phyloP scores from a whole-genome alignment of 2,888 invertebrate genomes.

The Scelioninae gen. 2 region DNA sequence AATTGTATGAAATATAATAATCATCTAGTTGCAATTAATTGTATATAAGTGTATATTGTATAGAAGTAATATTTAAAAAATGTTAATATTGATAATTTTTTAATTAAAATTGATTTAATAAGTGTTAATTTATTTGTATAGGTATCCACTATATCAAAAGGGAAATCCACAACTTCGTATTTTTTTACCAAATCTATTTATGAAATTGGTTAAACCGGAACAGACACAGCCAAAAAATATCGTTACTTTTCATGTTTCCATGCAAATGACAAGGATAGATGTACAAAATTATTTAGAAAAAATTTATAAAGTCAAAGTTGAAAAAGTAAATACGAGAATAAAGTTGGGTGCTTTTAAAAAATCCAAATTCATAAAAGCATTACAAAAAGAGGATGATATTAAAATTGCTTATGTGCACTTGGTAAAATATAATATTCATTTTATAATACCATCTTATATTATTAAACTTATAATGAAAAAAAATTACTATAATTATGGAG shows the following conservation, averaged over 20 bases:
- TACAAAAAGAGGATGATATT: slow-evolving; percentile 85
- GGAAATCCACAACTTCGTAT: slow-evolving; percentile 96
- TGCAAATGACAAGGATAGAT: slow-evolving; percentile 94
- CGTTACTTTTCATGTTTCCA: slow-evolving; percentile 92
- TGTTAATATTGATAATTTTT: no score
- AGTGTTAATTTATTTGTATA: slow-evolving; percentile 70
- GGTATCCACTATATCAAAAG: slow-evolving; percentile 93
- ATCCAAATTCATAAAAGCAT: slow-evolving; percentile 64
- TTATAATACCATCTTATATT: slow-evolving; percentile 70
- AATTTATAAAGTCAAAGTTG: slow-evolving; percentile 91
- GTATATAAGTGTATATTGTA: no score
- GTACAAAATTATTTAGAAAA: slow-evolving; percentile 95
- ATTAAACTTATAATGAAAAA: background rate
- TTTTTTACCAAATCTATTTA: slow-evolving; percentile 97
- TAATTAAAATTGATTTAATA: no score
- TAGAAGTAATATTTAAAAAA: no score
- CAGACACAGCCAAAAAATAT: slow-evolving; percentile 84
- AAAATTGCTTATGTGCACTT: slow-evolving; percentile 88
- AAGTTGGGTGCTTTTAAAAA: slow-evolving; percentile 82
- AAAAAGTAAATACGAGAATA: slow-evolving; percentile 86
- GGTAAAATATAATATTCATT: slow-evolving; percentile 76
- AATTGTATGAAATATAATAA: no score
- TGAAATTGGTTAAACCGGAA: slow-evolving; percentile 89
- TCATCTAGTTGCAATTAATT: no score
- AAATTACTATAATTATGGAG: background rate